These are phyloP conservation scores for Syrrhaptes paradoxus DNA, from an alignment of 2,113 vertebrate species.

Conservation along the genomic window DNA sequence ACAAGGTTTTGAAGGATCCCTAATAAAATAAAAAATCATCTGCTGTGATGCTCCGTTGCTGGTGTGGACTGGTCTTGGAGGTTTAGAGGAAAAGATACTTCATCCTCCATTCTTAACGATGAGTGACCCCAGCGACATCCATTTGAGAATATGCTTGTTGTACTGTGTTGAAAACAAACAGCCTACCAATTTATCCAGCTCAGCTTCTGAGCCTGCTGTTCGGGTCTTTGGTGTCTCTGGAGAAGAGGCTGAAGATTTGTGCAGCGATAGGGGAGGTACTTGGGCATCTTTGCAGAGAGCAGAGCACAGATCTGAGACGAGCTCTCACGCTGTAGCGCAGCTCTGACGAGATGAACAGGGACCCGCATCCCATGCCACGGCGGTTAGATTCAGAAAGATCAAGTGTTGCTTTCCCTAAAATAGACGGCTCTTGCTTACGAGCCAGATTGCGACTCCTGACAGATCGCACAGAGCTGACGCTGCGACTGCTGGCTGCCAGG, in stretches of 20 bases:
- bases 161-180: neutral
- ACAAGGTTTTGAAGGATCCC: neutral
- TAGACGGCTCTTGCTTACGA: neutral
- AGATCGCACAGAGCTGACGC: neutral
- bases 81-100: neutral
- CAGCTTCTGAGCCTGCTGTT: neutral
- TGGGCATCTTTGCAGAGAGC: neutral
- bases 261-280: neutral
- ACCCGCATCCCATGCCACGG: neutral
- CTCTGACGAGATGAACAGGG: neutral
- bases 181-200: neutral
- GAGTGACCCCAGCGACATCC: neutral
- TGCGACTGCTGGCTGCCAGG: neutral
- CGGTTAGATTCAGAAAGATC: neutral
- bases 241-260: neutral
- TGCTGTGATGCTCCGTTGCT: no score
- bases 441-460: neutral
- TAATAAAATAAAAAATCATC: neutral
- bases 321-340: neutral
- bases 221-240: neutral
- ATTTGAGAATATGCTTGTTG: neutral
- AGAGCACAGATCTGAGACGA: neutral
- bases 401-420: neutral
- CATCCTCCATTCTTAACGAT: neutral
- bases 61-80: neutral